Base-by-base conservation (phyloP, 2,797 vertebrate species). In the Neosalanx taihuensis region DNA sequence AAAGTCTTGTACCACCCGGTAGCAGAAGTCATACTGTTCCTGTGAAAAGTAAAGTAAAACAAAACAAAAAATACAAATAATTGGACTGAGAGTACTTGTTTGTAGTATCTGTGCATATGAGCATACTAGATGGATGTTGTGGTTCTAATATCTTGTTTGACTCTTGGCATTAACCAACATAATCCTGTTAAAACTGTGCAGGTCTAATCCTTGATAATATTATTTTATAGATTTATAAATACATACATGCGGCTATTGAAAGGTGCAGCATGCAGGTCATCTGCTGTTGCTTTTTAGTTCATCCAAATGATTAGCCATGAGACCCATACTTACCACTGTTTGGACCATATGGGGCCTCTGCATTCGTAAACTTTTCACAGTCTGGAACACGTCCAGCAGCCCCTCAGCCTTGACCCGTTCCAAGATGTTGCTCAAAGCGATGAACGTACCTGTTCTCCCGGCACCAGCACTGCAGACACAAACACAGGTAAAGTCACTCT, bases 1-100 rank as follows among this genome's bases (percentile, higher is more conserved):
- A 94, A 97, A 99, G 89, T 99, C 97, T 95, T 99, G 97, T 96
- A 99, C 97, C 97, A 99, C 97, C 94, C 93, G 96, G 94, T 99
- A 99, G 94, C 97, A 99, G 94, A 99, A 99, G 90, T 99, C 97
- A 89, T 99, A 99, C 74, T 99, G 97, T 88, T 99, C 97, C 97
- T 99, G 89, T 33, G 86, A 91, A 79, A 78, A 53, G 82, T 81
- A 7, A 46, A 46, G 35, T 37, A 9, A 51, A 51, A 17, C 2
- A 51, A 18, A 51, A 17, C 15, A 13, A 18, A 17, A 9, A 17
- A 51, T 26, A 51, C 0, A 51, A 51, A 17, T 15, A 10, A 18
- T 51, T 51, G 35, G 35, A 37, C 35, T 37, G 35, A 37, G 35
- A 37, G 1, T 7, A 9, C 35, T 37, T 9, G 35, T 46, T 46